phyloP scores from a whole-genome alignment of 2,797 vertebrate genomes.

The Pangasius mekongensis region DNA sequence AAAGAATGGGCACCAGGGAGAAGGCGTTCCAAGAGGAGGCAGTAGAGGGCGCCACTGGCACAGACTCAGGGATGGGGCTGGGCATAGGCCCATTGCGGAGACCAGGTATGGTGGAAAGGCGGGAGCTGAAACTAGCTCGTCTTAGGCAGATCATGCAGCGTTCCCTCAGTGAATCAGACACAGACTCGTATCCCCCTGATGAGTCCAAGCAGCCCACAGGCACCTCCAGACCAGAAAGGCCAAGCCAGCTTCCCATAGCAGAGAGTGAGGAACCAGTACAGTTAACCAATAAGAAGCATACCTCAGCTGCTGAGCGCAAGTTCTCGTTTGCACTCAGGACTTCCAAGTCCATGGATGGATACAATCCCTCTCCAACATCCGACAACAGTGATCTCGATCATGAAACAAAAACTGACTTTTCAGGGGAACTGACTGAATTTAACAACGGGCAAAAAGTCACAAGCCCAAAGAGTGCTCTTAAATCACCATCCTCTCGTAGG shows the following conservation, averaged over 20 bases:
- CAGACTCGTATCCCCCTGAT: constrained; percentile 85
- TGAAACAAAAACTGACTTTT: constrained; percentile 74
- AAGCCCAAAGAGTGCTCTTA: constrained; percentile 97
- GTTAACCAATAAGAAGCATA: constrained; percentile 84
- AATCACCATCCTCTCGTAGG: constrained; percentile 93
- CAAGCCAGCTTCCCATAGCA: constrained; percentile 85
- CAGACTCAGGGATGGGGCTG: constrained; percentile 64
- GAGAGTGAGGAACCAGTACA: constrained; percentile 80
- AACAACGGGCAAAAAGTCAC: constrained; percentile 80
- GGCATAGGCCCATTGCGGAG: constrained; percentile 53
- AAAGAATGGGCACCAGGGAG: constrained; percentile 82
- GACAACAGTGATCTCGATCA: constrained; percentile 84
- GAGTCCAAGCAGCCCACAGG: constrained; percentile 78
- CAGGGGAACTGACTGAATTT: constrained; percentile 63
- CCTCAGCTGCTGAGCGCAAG: constrained; percentile 79
- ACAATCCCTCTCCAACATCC: constrained; percentile 87
- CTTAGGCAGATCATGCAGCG: constrained; percentile 93
- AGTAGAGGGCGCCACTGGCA: constrained; percentile 58
- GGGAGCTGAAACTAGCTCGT: constrained; percentile 89
- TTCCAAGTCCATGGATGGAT: constrained; percentile 85
- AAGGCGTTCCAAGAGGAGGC: constrained; percentile 79
- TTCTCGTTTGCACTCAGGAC: constrained; percentile 82
- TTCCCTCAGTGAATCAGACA: constrained; percentile 90
- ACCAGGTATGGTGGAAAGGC: constrained; percentile 75
- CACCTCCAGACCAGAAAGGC: constrained; percentile 77